phyloP scores from a whole-genome alignment of 2,797 vertebrate genomes.

The Pangasius krempfi region DNA sequence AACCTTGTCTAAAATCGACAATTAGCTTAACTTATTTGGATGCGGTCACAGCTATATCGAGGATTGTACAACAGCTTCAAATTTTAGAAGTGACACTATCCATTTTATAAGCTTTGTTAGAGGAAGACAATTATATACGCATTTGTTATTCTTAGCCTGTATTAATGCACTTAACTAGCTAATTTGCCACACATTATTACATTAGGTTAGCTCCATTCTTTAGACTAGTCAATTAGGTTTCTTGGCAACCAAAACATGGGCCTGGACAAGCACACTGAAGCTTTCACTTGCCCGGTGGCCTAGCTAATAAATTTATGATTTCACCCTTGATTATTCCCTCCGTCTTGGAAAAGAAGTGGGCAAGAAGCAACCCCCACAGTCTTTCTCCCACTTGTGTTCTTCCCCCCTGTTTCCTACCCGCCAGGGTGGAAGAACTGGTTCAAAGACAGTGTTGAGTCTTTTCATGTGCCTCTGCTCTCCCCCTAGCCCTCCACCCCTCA shows the following conservation, averaged over 20 bases:
- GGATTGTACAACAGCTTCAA: background rate
- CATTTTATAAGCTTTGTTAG: background rate
- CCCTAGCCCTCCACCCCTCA: background rate
- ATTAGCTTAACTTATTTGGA: background rate
- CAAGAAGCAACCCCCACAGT: background rate
- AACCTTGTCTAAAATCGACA: background rate
- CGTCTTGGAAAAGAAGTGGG: background rate
- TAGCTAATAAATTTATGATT: constrained; percentile 11
- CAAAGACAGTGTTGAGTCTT: constrained; percentile 19
- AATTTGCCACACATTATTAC: background rate
- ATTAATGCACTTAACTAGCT: background rate
- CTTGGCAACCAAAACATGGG: background rate
- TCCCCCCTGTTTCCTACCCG: background rate
- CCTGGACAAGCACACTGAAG: background rate
- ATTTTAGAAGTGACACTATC: background rate
- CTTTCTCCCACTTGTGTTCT: background rate
- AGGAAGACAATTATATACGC: background rate
- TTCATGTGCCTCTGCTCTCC: background rate
- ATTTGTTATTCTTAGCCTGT: background rate
- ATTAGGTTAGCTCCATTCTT: background rate
- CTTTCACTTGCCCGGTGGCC: background rate
- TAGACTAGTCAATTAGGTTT: background rate
- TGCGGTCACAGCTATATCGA: too few relatives aligned
- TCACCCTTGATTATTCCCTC: background rate
- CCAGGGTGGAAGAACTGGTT: constrained; percentile 2